Evolutionary conservation across 2,888 invertebrate genomes (phyloP).

Genomic region (Pristionchus mayeri): DNA sequence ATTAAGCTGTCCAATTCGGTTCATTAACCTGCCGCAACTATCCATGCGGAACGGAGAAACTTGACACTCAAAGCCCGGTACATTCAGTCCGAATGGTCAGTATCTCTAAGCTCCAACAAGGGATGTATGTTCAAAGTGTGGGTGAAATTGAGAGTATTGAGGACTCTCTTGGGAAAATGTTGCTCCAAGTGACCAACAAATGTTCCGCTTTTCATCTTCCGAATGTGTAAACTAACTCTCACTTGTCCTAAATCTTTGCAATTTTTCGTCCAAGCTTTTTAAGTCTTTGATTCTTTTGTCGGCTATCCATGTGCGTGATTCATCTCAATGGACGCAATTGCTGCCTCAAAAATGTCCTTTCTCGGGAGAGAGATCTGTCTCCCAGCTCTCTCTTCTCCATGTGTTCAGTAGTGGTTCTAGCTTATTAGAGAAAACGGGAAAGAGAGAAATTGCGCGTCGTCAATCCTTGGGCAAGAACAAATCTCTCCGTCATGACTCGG

Average conservation of each 20-base stretch:
- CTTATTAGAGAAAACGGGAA: background rate
- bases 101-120: background rate
- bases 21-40: background rate
- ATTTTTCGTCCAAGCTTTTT: background rate
- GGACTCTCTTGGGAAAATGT: background rate
- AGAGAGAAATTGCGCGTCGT: background rate
- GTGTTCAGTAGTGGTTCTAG: background rate
- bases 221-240: background rate
- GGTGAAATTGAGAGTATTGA: background rate
- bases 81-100: background rate
- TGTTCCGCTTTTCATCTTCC: background rate
- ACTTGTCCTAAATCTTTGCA: background rate
- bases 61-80: background rate
- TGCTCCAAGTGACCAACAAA: background rate
- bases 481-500: slow-evolving; percentile 33
- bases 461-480: slow-evolving; percentile 17
- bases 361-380: no score
- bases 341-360: slow-evolving; percentile 7
- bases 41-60: background rate
- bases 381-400: background rate
- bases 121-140: no score
- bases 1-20: background rate
- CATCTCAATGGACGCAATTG: background rate
- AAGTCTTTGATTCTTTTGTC: background rate
- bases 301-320: background rate